Conservation (phyloP, 2,113 vertebrate genomes). For the Pithys albifrons region DNA sequence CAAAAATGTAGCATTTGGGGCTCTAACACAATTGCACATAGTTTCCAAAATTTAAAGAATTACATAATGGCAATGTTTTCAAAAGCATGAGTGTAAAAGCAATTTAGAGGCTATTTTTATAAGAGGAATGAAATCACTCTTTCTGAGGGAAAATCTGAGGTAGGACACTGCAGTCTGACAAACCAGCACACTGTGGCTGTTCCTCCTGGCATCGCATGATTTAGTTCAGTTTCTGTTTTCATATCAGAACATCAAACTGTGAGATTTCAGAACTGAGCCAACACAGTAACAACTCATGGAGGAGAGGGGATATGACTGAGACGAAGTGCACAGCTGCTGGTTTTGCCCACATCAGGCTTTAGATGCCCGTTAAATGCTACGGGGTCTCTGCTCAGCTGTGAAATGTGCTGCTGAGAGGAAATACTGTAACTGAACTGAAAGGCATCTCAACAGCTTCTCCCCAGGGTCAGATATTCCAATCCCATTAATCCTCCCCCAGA, state of each 20-base stretch:
- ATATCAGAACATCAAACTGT: background rate
- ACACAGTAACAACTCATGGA: background rate
- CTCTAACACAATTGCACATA: background rate
- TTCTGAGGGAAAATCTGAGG: background rate
- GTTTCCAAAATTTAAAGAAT: background rate
- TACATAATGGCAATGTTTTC: background rate
- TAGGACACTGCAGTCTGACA: background rate
- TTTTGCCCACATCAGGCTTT: accelerated
- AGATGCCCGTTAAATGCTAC: accelerated
- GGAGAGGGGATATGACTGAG: accelerated
- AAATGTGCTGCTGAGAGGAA: background rate
- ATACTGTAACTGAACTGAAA: background rate
- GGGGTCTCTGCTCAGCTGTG: background rate
- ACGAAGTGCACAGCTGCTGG: too few relatives aligned
- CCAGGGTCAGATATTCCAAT: background rate
- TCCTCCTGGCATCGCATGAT: accelerated
- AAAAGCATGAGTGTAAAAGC: background rate
- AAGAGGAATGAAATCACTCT: background rate
- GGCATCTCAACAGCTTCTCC: background rate
- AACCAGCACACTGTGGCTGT: background rate
- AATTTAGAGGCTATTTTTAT: background rate
- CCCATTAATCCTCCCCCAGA: accelerated
- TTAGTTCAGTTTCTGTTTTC: background rate
- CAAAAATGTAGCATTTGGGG: background rate
- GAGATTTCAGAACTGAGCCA: background rate